phyloP scores from a whole-genome alignment of 2,797 vertebrate genomes.

The Gymnodraco acuticeps region DNA sequence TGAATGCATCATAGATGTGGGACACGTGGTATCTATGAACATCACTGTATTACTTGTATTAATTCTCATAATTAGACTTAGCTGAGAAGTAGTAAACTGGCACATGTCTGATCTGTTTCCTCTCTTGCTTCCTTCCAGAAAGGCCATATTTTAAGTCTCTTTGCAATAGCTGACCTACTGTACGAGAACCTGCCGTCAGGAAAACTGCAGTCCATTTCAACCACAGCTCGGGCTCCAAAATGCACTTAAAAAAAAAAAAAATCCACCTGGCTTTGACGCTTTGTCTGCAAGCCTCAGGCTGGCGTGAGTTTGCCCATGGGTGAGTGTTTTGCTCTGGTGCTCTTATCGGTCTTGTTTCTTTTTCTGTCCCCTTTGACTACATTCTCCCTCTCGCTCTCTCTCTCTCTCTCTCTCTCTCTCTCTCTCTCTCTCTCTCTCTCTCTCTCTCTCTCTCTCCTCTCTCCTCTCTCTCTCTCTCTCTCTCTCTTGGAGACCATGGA shows the following conservation, averaged over 20 bases:
- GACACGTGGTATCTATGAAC: too few species aligned
- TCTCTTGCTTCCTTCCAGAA: not conserved
- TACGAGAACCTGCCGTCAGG: conserved; percentile 37
- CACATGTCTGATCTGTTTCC: not conserved
- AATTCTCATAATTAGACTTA: conserved; percentile 39
- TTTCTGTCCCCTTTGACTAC: conserved; percentile 52
- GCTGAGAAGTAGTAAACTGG: not conserved
- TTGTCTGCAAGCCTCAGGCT: conserved; percentile 57
- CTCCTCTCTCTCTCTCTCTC: not conserved
- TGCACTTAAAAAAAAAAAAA: conserved; percentile 2
- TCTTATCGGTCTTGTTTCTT: conserved; percentile 33
- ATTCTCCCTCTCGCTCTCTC: not conserved
- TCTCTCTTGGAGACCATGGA: conserved; percentile 51
- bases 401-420: not conserved
- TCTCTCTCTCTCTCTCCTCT: too few species aligned
- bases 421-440: too few species aligned
- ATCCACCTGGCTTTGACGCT: conserved; percentile 47
- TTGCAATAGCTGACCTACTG: conserved; percentile 23
- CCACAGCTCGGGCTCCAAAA: conserved; percentile 30
- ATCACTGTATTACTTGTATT: not conserved
- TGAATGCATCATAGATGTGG: too few species aligned
- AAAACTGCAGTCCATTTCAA: conserved; percentile 30
- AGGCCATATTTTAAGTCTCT: conserved; percentile 31
- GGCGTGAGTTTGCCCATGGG: conserved; percentile 58
- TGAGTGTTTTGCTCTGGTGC: conserved; percentile 45